Evolutionary conservation across 2,797 vertebrate genomes (phyloP).

Genomic region (Catharus ustulatus): DNA sequence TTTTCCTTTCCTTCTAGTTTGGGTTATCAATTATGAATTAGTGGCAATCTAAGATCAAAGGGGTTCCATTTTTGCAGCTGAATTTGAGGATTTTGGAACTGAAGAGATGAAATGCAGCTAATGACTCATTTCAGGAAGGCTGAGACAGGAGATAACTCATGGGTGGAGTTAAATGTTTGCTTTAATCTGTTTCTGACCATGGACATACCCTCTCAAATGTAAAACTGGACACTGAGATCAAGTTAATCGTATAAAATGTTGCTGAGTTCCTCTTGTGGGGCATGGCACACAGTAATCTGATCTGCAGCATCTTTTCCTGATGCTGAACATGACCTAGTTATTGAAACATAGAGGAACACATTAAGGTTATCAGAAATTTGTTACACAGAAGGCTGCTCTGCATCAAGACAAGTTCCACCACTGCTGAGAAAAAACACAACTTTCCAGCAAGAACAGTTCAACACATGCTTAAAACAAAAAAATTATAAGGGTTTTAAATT

Average conservation of each 20-base stretch:
- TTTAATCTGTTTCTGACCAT: neutral
- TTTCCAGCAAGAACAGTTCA: neutral
- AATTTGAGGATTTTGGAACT: conserved; percentile 63
- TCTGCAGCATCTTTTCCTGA: neutral
- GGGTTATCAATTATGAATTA: conserved; percentile 70
- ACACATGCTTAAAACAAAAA: neutral
- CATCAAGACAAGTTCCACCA: neutral
- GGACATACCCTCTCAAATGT: neutral
- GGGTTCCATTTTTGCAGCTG: conserved; percentile 52
- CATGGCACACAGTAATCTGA: neutral
- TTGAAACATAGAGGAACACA: neutral
- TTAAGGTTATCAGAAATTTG: neutral
- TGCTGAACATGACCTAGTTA: neutral
- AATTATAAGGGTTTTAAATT: neutral
- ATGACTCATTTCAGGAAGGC: conserved; percentile 42
- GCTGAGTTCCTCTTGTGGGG: neutral
- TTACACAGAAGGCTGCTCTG: neutral
- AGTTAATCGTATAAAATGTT: neutral
- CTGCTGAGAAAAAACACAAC: neutral
- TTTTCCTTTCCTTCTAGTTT: conserved; percentile 40
- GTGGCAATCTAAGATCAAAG: conserved; percentile 66
- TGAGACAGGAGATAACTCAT: conserved; percentile 4
- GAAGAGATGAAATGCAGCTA: conserved; percentile 58
- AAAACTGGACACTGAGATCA: neutral
- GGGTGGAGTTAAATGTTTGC: neutral